Evolutionary conservation across 1,140 invertebrate species (phyloP).

Genomic region (Apis dorsata): DNA sequence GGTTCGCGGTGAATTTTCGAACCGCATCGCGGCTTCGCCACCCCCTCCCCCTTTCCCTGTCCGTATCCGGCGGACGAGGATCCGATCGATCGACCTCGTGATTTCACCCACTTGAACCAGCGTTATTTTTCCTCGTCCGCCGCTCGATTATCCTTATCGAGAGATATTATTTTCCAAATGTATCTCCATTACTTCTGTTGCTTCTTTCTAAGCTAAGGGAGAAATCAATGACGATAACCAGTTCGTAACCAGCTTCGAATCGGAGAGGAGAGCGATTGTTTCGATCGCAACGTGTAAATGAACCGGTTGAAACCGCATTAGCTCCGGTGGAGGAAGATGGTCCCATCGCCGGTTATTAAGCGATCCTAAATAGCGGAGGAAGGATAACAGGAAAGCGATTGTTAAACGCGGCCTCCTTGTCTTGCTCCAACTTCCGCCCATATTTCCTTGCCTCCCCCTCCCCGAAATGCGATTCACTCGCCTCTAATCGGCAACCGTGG

Average conservation of each 20-base stretch:
- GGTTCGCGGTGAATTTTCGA: constrained; percentile 66
- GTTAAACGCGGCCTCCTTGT: neutral
- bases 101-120: neutral
- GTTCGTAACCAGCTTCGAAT: too few species aligned
- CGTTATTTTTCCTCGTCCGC: neutral
- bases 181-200: too few species aligned
- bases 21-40: constrained; percentile 9
- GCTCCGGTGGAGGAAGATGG: constrained; percentile 7
- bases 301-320: constrained; percentile 9
- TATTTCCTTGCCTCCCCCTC: neutral
- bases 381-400: neutral
- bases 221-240: too few species aligned
- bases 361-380: constrained; percentile 12
- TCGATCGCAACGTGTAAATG: constrained; percentile 18
- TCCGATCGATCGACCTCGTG: constrained; percentile 10
- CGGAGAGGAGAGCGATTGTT: neutral
- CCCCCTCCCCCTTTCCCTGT: neutral
- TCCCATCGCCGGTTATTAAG: neutral
- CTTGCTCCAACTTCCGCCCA: neutral
- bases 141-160: neutral
- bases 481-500: constrained; percentile 1
- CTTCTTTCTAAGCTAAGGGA: too few species aligned
- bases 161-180: too few species aligned
- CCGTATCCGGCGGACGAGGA: constrained; percentile 27
- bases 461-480: neutral